Evolutionary conservation across 2,888 invertebrate genomes (phyloP), one percentile per base, ranked within the genome.

Genomic region (Lasius platythorax): DNA sequence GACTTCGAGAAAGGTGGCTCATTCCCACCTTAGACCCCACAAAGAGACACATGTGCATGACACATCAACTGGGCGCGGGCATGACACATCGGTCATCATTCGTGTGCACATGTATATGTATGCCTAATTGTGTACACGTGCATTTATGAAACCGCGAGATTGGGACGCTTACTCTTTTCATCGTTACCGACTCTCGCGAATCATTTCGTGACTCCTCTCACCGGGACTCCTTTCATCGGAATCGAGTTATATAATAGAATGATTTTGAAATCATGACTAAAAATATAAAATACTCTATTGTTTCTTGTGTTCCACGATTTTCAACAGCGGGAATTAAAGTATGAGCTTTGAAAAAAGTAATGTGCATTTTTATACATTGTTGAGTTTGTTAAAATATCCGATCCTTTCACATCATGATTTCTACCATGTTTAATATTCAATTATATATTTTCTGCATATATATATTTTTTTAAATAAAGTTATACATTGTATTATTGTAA

Each of bases 51-150:
- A 81, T 61, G 37, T 74, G 81, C 63, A 75, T 82, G 82, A 82
- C 82, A 82, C 82, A 74, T 82, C 82, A 43, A 79, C 58, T 79
- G 74, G 79, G 74, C 58, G 73, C 58, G 73, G 56, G 79, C 15
- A 79, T 79, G 79, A 79, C 73, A 79, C 79, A 79, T 73, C 73
- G 73, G 30, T 30, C 61, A 58, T 23, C 50, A 50, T 28, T 37
- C 5, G 43, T 75, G n/a, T 28, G 18, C 18, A 61, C 2, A 23
- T 58, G 12, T 30, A 15, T 15, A 30, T 30, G 15, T 18, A 64
- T 11, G 37, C 11, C 37, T n/a, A 64, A 64, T 64, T 64, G 23
- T 37, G n/a, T 40, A n/a, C 40, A 28, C 63, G 33, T 63, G 33
- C 33, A 63, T 33, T 9, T 75, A 75, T 30, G 37, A 75, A 64